phyloP scores from a whole-genome alignment of 2,888 invertebrate genomes.

The Sipunculus nudus region DNA sequence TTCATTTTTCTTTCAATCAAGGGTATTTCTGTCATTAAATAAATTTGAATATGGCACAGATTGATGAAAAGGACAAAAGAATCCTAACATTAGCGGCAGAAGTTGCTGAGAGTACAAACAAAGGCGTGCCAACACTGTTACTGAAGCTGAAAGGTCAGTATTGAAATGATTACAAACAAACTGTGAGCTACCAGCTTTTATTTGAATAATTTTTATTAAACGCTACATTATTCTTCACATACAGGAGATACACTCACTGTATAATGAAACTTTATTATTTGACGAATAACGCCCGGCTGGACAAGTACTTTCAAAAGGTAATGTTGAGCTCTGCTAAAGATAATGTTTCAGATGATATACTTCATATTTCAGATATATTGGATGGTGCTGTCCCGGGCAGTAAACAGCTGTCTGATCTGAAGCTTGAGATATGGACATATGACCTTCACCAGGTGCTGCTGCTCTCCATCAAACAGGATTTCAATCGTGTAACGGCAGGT shows the following conservation, averaged over 20 bases:
- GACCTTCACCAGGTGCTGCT: conserved; percentile 58
- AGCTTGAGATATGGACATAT: conserved; percentile 56
- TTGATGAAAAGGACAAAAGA: conserved; percentile 6
- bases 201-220: not conserved
- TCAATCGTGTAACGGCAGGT: conserved; percentile 55
- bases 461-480: conserved; percentile 62
- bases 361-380: conserved; percentile 47
- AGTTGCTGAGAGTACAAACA: conserved; percentile 53
- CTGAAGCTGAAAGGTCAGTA: conserved; percentile 51
- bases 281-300: too few relatives aligned
- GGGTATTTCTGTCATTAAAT: too few relatives aligned
- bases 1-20: too few relatives aligned
- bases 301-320: too few relatives aligned
- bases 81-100: conserved; percentile 48
- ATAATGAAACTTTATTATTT: not conserved
- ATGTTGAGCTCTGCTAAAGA: too few relatives aligned
- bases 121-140: conserved; percentile 52
- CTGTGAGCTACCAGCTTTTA: not conserved
- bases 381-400: conserved; percentile 44
- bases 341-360: not conserved
- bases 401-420: conserved; percentile 45
- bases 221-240: not conserved
- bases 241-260: not conserved
- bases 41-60: not conserved
- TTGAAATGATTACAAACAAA: not conserved